These are phyloP conservation scores for Leptosomus discolor DNA, from an alignment of 2,113 vertebrate species.

Conservation along the genomic window DNA sequence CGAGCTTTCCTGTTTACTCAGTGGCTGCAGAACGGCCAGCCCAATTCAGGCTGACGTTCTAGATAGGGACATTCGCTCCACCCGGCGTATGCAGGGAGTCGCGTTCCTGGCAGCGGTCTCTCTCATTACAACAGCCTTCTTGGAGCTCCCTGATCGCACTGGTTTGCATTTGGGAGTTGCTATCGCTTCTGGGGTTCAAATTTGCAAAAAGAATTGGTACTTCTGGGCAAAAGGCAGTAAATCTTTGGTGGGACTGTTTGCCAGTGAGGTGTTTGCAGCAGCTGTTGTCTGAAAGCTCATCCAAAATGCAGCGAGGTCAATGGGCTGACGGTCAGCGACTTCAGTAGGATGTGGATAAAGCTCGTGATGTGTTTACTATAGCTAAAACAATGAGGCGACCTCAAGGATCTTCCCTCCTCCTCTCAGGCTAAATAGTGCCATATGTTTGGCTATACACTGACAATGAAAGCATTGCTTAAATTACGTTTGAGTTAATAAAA, in stretches of 20 bases:
- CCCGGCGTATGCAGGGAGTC: accelerated
- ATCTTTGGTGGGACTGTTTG: not conserved
- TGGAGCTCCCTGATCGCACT: not conserved
- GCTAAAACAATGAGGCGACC: not conserved
- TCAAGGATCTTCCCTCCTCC: not conserved
- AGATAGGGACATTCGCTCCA: no score
- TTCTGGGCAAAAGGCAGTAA: not conserved
- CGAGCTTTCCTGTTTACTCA: not conserved
- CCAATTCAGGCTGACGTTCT: not conserved
- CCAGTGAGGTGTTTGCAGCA: not conserved
- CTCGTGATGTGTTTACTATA: not conserved
- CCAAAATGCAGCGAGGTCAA: not conserved
- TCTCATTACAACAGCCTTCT: not conserved
- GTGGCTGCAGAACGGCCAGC: not conserved
- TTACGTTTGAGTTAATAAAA: not conserved
- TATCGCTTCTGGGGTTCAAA: not conserved
- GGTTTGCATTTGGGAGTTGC: not conserved
- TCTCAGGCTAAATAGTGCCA: not conserved
- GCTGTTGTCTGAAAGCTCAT: not conserved
- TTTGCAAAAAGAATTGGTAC: no score
- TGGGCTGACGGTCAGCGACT: not conserved
- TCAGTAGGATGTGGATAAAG: not conserved
- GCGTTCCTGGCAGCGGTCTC: accelerated
- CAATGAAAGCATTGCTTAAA: not conserved
- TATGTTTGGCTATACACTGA: not conserved